Base-by-base conservation (phyloP, 2,113 vertebrate species). In the Cyanocitta stelleri region DNA sequence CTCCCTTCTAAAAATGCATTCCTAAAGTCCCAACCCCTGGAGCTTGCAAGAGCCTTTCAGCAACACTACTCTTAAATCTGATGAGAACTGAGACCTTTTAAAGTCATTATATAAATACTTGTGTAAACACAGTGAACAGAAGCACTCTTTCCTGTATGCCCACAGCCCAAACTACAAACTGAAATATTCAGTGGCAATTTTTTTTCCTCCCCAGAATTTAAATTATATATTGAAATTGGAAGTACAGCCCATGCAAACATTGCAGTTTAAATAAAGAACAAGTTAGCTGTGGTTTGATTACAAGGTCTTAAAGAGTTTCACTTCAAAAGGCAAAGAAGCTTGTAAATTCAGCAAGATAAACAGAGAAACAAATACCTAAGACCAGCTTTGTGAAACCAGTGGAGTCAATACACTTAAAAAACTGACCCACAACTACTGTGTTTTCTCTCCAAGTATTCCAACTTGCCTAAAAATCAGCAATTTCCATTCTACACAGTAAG, bases 351-450 rank as follows among this genome's bases (percentile, higher is more conserved):
- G 30, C 59, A 85, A 58, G 41, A 49, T 23, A 71, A 43, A 33
- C 16, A 54, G 24, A 79, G 39, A 68, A 80, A 85, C 37, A 68
- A 73, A 80, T 17, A 29, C 7, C 11, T 39, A 44, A 66, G 51
- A 69, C 6, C 8, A 32, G 24, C 17, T 55, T 48, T 55, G 48
- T 69, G 67, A 80, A 90, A 84, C 11, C 29, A 77, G 0, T 4
- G 10, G 37, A 76, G 32, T 58, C 29, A 66, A 21, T 33, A 37
- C 21, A 66, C n/a, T 73, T 64, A 24, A 80, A 68, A 79, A 90
- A 49, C 6, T 14, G 49, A 83, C 3, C 19, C 19, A 37, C 0
- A 1, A 20, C 48, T 89, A 33, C 37, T 26, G 22, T 0, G 1
- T 58, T 89, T 80, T 89, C 58, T 66, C 54, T 69, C 11, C 2